phyloP scores from a whole-genome alignment of 2,797 vertebrate genomes.

The Typhlichthys eigenmanni region DNA sequence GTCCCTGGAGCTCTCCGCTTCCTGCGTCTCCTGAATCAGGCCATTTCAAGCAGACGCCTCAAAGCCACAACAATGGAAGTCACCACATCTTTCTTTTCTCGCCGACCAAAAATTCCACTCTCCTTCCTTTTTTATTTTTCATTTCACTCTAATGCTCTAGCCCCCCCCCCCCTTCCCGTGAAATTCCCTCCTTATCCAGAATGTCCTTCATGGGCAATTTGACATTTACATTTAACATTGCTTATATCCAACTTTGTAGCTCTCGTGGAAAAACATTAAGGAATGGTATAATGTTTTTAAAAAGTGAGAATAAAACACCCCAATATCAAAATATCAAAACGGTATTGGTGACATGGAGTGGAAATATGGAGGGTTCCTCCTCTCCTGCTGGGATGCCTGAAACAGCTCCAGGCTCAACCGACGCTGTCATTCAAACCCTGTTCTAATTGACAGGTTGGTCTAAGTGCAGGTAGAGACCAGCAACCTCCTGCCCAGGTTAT shows the following conservation, averaged over 20 bases:
- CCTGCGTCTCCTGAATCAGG: constrained; percentile 44
- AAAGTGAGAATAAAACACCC: constrained; percentile 27
- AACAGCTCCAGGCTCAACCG: constrained; percentile 20
- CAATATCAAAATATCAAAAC: constrained; percentile 54
- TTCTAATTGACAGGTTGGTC: constrained; percentile 26
- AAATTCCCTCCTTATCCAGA: constrained; percentile 16
- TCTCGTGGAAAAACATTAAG: constrained; percentile 37
- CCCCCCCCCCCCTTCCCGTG: constrained; percentile 8
- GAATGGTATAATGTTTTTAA: constrained; percentile 9
- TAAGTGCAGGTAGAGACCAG: constrained; percentile 19
- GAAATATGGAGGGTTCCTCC: constrained; percentile 25
- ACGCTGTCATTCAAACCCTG: constrained; percentile 31
- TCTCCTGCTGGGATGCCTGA: constrained; percentile 4
- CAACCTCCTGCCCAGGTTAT: background rate
- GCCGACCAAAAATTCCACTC: background rate
- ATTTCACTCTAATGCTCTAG: constrained; percentile 2
- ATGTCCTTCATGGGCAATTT: constrained; percentile 69
- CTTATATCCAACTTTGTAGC: constrained; percentile 46
- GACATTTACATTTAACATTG: constrained; percentile 33
- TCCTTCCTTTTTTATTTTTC: background rate
- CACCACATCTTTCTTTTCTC: background rate
- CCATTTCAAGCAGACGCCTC: constrained; percentile 44
- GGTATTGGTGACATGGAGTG: constrained; percentile 11
- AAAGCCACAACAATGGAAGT: constrained; percentile 20
- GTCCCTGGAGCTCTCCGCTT: constrained; percentile 52